Conservation (phyloP, 2,113 vertebrate genomes). For the Hucho hucho region DNA sequence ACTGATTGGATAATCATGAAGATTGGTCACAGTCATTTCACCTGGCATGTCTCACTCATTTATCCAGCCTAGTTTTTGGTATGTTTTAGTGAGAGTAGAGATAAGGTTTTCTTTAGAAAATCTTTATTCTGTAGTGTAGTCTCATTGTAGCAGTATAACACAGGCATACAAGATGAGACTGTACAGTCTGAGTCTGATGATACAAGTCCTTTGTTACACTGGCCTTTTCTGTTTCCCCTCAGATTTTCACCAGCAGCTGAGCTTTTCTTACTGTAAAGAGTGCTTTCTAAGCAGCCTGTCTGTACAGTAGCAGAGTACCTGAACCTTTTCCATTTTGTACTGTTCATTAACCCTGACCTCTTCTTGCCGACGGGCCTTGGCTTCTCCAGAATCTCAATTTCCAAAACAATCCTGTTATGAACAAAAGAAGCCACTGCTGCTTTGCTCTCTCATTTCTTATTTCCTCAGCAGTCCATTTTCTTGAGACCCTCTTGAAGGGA, state of each 20-base stretch:
- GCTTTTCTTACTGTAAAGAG: not conserved
- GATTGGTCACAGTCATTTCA: constrained; percentile 59
- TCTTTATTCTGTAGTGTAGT: too few species aligned
- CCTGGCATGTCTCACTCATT: constrained; percentile 10
- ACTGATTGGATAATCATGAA: constrained; percentile 74
- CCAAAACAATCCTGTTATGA: constrained; percentile 58
- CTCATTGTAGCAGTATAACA: too few species aligned
- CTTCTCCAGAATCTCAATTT: constrained; percentile 38
- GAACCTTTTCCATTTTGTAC: constrained; percentile 28
- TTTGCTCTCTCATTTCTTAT: constrained; percentile 67
- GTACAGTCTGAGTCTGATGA: too few species aligned
- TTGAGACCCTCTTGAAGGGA: constrained; percentile 78
- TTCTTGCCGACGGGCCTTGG: too few species aligned
- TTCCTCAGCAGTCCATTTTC: constrained; percentile 81
- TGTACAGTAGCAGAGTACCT: constrained; percentile 48
- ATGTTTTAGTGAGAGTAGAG: too few species aligned
- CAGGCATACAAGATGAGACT: too few species aligned
- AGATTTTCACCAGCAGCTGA: too few species aligned
- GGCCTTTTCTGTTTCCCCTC: too few species aligned
- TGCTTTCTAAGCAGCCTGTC: too few species aligned
- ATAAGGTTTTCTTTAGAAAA: too few species aligned
- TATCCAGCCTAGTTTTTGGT: constrained; percentile 56
- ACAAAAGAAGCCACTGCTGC: constrained; percentile 53
- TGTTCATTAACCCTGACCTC: constrained; percentile 33
- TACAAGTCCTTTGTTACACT: too few species aligned